These are phyloP conservation scores for Brachionus calyciflorus DNA, from an alignment of 1,140 invertebrate species.

Conservation along the genomic window DNA sequence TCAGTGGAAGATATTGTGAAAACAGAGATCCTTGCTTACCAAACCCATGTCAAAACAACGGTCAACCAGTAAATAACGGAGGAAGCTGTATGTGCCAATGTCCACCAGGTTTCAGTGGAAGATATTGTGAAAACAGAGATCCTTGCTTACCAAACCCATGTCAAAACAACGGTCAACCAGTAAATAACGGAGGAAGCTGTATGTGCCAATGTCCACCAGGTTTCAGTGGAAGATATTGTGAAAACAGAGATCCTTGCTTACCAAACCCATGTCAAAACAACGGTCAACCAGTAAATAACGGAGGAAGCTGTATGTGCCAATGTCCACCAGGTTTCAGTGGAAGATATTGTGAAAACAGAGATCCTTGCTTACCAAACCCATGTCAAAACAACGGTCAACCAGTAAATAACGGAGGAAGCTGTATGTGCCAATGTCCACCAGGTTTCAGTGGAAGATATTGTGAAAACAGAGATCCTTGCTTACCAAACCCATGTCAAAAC, in stretches of 20 bases:
- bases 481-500: conserved; percentile 5
- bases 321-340: conserved; percentile 48
- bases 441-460: conserved; percentile 50
- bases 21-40: background rate
- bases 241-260: conserved; percentile 20
- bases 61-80: conserved; percentile 49
- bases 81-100: conserved; percentile 48
- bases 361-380: background rate
- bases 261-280: conserved; percentile 11
- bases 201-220: conserved; percentile 45
- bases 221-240: conserved; percentile 50
- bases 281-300: conserved; percentile 48
- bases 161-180: conserved; percentile 36
- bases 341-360: conserved; percentile 48
- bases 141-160: conserved; percentile 6
- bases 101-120: conserved; percentile 47
- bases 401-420: background rate
- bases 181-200: background rate
- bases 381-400: conserved; percentile 28
- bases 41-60: conserved; percentile 13
- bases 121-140: conserved; percentile 48
- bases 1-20: conserved; percentile 50
- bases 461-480: conserved; percentile 46
- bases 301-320: conserved; percentile 49
- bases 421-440: conserved; percentile 44